Base-by-base conservation (phyloP, 2,797 vertebrate genomes). In the Enteromius radiatus region DNA sequence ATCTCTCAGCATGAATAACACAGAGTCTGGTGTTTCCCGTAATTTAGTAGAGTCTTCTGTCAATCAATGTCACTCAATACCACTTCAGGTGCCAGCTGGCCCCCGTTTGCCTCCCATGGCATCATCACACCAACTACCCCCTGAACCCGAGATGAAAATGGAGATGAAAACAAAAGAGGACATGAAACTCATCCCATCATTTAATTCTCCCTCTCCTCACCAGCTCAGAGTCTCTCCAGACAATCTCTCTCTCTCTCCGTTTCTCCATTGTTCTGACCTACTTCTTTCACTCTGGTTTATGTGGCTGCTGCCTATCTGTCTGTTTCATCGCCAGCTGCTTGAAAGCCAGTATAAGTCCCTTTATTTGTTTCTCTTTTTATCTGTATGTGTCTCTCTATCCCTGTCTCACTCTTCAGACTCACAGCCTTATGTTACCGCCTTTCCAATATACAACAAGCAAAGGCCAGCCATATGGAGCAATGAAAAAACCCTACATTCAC, bases 181-280 rank as follows among this genome's bases (percentile, higher is more conserved):
- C 70, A 75, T 86, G 82, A 76, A 70, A 76, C 17, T 36, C 45
- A 82, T 38, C 52, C 56, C 61, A 84, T 52, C 31, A 64, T 74
- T 75, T 63, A 36, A 69, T 41, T 69, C 75, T 61, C 59, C 33
- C 45, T 47, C 36, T 77, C 52, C 77, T 67, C 76, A 28, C 33
- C 38, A 54, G 76, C 77, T 76, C 78, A 75, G 63, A 73, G 61
- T 85, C 56, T 85, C 86, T 85, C 81, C 71, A 78, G 78, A 80
- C 67, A 71, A 67, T 67, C 64, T 90, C 85, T 82, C 45, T 82
- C 45, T 78, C 83, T 71, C 59, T 71, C 84, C 69, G 79, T 76
- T 76, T 82, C 84, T 82, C 86, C 76, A 76, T 89, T 89, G 87
- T 86, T 82, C 84, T 94, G 93, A 94, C 94, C 94, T 92, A 94